Evolutionary conservation across 2,888 invertebrate genomes (phyloP), one percentile per base, ranked within the genome.

Genomic region (Mactromeris polynyma): DNA sequence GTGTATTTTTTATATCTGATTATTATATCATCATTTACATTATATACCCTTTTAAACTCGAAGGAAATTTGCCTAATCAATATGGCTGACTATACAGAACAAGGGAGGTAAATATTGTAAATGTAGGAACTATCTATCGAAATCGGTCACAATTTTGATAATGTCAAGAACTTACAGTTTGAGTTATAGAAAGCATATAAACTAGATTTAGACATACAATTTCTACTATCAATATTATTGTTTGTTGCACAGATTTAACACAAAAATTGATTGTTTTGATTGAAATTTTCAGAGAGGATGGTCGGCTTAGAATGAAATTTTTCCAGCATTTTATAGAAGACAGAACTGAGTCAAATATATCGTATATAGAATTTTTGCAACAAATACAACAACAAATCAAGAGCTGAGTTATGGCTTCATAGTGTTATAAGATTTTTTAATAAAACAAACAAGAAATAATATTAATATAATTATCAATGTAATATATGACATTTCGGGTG

Each of bases 361-460:
- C 99, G 94, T 99, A 99, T 97, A 98, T 99, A 97, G 99, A 99
- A 97, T 99, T 99, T 97, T 97, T 99, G 97, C 99, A 99, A 97
- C 99, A 99, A 97, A 89, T 97, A 77, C 96, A 96, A 87, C 95
- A 96, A 86, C 96, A 96, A 88, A 89, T 96, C 21, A 96, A 96
- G 86, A 93, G 93, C 88, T 94, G 94, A 94, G 90, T 80, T 42
- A 46, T 21, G 26, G n/a, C 42, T 14, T 1, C 19, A 36, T 6
- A 33, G 33, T 33, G 36, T 36, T 73, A 73, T 33, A 36, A 17
- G 31, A 33, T 33, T 36, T 73, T 31, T 73, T 17, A 58, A 73
- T 64, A 64, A 26, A 46, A 51, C 51, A 51, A 26, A 58, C 51
- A 21, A 58, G 26, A 9, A 26, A 26, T 26, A 9, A 64, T n/a